Evolutionary conservation across 2,888 invertebrate genomes (phyloP), one percentile per base, ranked within the genome.

Genomic region (Machimus atricapillus): DNA sequence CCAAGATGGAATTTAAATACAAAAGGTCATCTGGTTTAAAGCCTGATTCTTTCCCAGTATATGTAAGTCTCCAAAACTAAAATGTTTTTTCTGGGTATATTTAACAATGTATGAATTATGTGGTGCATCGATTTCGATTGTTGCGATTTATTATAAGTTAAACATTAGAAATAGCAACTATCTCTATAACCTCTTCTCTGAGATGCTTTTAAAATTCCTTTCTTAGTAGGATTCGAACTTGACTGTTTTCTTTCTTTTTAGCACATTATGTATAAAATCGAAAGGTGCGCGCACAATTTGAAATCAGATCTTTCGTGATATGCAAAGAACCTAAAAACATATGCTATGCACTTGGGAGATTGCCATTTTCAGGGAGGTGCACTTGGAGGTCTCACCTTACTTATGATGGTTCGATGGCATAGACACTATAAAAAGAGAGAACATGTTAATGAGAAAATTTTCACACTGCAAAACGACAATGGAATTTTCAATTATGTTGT

Each of bases 1-100:
- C 27, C 23, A 12, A 66, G 16, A 8, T 66, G 77, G 40, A 77
- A 40, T 77, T 77, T 37, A 77, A 77, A 79, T 79, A 46, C 31
- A 23, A 79, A 79, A 79, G 79, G 79, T 79, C 79, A 79, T 46
- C 79, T 23, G 52, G 52, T 79, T 79, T 79, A 46, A 46, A 46
- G 43, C 16, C 43, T 46, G 43, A 16, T 46, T 46, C 43, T 46
- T 46, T 46, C 16, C 2, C 14, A 46, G 16, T 46, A 14, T 14
- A 1, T 14, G 4, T 16, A 40, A 40, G 40, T 46, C 16, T 16
- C 4, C 14, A 46, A 46, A 16, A 46, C 4, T 16, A 46, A 46
- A 12, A 16, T 1, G 5, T 3, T 46, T 46, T 46, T 46, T 12
- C n/a, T 46, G 43, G 14, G 43, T 46, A 43, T 43, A 12, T 43